Evolutionary conservation across 2,888 invertebrate genomes (phyloP), one percentile per base, ranked within the genome.

Genomic region (Glaucopsyche alexis): DNA sequence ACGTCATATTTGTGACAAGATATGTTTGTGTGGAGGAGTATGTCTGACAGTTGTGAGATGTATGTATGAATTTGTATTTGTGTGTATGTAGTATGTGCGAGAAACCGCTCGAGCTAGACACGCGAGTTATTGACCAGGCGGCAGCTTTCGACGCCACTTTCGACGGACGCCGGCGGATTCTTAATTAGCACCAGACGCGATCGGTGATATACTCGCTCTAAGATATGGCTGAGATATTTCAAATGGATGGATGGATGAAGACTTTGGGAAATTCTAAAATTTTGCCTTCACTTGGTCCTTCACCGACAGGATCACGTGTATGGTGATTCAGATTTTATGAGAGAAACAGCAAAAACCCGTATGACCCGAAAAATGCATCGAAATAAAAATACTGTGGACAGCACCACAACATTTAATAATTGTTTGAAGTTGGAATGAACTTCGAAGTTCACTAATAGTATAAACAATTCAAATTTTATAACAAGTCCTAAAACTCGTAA

Each of bases 131-230:
- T 88, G 88, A 84, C 87, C 87, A 89, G 82, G 84, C 88, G 82
- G 84, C 88, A 88, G 89, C 91, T 91, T 91, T 91, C 91, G 81
- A 89, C 83, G 86, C 86, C 85, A 88, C 92, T 92, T 90, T 91
- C 89, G 83, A 88, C 86, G 82, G 81, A 85, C 87, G 86, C 85
- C 83, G 81, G 81, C 81, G 85, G 87, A 87, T 84, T 89, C 85
- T 86, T 89, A 90, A 91, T 90, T 87, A 88, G 85, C 83, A 78
- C 81, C 73, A 72, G 72, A 74, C 72, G 60, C 38, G 60, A 60
- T 60, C 29, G 60, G 60, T 60, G 29, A 29, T 29, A 60, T 60
- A 60, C 60, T 60, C 38, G 60, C n/a, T 5, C 29, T 16, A 14
- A 60, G 60, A 60, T 60, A 60, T 38, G 7, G 7, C 60, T 6